A percentile compares a stretch with the other conserved stretches of the same genome.
phyloP scores from a whole-genome alignment of 2,113 vertebrate genomes.

The Hymenochirus boettgeri region DNA sequence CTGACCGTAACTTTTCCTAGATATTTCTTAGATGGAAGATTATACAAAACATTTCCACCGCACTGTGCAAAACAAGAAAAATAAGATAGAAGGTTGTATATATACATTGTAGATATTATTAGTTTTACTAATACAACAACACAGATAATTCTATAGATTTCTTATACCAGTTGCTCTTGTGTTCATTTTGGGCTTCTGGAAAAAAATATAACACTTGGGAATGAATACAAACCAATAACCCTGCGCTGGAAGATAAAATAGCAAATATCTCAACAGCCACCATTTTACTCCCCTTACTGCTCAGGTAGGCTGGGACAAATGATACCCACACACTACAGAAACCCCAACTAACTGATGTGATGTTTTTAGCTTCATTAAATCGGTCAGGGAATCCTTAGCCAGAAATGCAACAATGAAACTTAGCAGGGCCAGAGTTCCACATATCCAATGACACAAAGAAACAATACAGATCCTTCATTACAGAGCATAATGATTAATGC shows the following conservation, averaged over 20 bases:
- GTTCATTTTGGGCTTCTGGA: too few species aligned
- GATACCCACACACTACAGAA: conserved; percentile 53
- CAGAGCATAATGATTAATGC: conserved; percentile 61
- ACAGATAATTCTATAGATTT: too few species aligned
- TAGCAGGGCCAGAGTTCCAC: conserved; percentile 59
- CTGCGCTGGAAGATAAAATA: conserved; percentile 63
- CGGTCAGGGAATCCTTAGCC: conserved; percentile 59
- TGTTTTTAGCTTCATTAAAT: conserved; percentile 57
- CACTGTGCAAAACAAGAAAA: too few species aligned
- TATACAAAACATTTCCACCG: too few species aligned
- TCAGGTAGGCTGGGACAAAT: conserved; percentile 24
- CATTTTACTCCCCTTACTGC: conserved; percentile 62
- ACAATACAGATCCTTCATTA: conserved; percentile 55
- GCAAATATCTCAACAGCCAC: conserved; percentile 65
- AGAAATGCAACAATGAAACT: conserved; percentile 62
- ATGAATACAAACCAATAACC: conserved; percentile 14
- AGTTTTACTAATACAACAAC: too few species aligned
- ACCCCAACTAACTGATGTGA: conserved; percentile 70
- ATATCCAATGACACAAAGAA: conserved; percentile 63
- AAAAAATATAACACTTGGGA: too few species aligned
- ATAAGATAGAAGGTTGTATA: too few species aligned
- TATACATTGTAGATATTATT: too few species aligned
- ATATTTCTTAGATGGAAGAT: too few species aligned
- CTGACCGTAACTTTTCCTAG: too few species aligned
- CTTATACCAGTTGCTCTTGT: too few species aligned